Percentiles rank a stretch among this genome's conserved stretches.
phyloP scores from a whole-genome alignment of 2,113 vertebrate species.

The Hirundichthys speculiger region DNA sequence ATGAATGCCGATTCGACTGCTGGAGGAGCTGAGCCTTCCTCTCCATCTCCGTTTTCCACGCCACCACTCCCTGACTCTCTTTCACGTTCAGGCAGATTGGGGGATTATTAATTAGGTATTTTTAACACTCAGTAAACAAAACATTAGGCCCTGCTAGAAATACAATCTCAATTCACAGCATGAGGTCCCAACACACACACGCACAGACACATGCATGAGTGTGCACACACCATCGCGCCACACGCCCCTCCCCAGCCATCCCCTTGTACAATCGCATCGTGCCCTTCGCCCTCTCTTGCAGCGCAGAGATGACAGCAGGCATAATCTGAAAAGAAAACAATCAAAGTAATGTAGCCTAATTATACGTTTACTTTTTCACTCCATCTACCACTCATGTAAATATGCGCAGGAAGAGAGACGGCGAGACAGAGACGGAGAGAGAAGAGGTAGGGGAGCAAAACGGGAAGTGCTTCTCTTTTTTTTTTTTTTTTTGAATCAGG shows the following conservation, averaged over 20 bases:
- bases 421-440: constrained; percentile 27
- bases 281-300: constrained; percentile 87
- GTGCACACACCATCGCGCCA: constrained; percentile 42
- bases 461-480: constrained; percentile 49
- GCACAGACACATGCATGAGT: constrained; percentile 32
- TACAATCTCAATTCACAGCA: constrained; percentile 94
- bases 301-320: constrained; percentile 78
- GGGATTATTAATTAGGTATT: constrained; percentile 99
- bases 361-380: constrained; percentile 86
- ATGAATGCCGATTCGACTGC: background rate
- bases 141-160: constrained; percentile 94
- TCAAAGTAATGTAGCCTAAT: constrained; percentile 87
- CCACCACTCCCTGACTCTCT: constrained; percentile 52
- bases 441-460: constrained; percentile 34
- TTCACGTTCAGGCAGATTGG: constrained; percentile 86
- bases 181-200: constrained; percentile 79
- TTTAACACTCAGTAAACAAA: constrained; percentile 99
- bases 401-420: constrained; percentile 63
- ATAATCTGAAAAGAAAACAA: constrained; percentile 87
- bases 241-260: constrained; percentile 68
- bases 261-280: constrained; percentile 89
- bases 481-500: constrained; percentile 43
- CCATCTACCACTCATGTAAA: constrained; percentile 81
- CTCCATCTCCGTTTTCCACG: constrained; percentile 49
- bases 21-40: constrained; percentile 23